A percentile compares a stretch with the other conserved stretches of the same genome.
phyloP scores from a whole-genome alignment of 1,140 invertebrate species.

The Philotrypesis tridentata region DNA sequence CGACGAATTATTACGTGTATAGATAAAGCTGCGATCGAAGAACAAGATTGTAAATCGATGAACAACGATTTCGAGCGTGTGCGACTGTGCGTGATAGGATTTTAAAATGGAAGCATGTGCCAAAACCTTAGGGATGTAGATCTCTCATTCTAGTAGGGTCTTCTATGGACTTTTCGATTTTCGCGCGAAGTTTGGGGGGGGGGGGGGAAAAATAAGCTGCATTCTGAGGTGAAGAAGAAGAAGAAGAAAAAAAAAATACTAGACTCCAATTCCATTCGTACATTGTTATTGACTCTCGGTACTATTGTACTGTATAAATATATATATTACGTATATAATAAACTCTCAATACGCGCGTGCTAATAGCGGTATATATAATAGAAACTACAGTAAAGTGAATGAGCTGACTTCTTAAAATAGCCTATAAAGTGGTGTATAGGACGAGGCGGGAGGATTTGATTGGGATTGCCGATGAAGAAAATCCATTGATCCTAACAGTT shows the following conservation, averaged over 20 bases:
- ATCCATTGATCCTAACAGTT: not conserved
- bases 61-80: slow-evolving; percentile 28
- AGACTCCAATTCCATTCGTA: slow-evolving; percentile 10
- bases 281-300: slow-evolving; percentile 33
- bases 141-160: not conserved
- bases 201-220: too few relatives aligned
- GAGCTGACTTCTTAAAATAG: slow-evolving; percentile 29
- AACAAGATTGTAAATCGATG: not conserved
- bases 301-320: slow-evolving; percentile 33
- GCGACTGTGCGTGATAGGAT: not conserved
- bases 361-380: not conserved
- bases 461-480: not conserved
- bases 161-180: not conserved
- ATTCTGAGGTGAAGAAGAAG: too few relatives aligned
- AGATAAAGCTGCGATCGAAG: not conserved
- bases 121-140: slow-evolving; percentile 17
- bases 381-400: not conserved
- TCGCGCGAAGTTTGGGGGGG: not conserved
- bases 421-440: not conserved
- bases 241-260: not conserved
- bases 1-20: not conserved
- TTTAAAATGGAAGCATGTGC: slow-evolving; percentile 24
- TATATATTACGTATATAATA: slow-evolving; percentile 4
- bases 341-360: slow-evolving; percentile 3
- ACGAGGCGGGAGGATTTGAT: not conserved